Base-by-base conservation (phyloP, 2,797 vertebrate species). In the Furcifer pardalis region DNA sequence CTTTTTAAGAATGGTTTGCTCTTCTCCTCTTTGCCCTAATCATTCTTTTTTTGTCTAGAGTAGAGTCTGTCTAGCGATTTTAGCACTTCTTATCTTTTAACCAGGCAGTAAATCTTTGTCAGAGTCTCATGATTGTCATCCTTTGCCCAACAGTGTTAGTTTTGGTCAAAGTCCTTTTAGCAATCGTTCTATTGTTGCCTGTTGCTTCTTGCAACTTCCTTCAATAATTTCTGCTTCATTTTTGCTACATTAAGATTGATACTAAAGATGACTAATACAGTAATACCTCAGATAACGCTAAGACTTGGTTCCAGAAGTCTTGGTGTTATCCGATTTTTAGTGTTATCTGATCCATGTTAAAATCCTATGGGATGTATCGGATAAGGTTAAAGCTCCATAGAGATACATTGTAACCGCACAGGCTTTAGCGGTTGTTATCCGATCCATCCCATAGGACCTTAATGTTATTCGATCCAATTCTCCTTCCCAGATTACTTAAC, bases 131-230 rank as follows among this genome's bases (percentile, higher is more conserved):
- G 69, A 40, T 49, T 56, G 46, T 56, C n/a, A 80, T 32, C 17
- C 40, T 32, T 19, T 82, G n/a, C 40, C 40, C 27, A 32, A 52
- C 8, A 56, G 42, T n/a, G 32, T 62, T 21, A 69, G 66, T 56
- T 68, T 81, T 59, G 80, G 23, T 73, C 80, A 73, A 62, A 76
- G 81, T 76, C 81, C 73, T 76, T 76, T 66, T 49, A 37, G 12
- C 12, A 37, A 3, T 60, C 76, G 23, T 3, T 76, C 30, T 52
- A 23, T 5, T 63, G n/a, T 25, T 75, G 1, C 44, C 46, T n/a
- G 7, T 23, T 59, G 17, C n/a, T 60, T 66, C 21, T 42, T 71
- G 72, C 30, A 75, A 37, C 59, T 49, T 7, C 4, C 7, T 65
- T 0, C 40, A 4, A 49, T 21, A 40, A n/a, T 72, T 52, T 71